Base-by-base conservation (phyloP, 2,113 vertebrate species). In the Ammospiza caudacuta region DNA sequence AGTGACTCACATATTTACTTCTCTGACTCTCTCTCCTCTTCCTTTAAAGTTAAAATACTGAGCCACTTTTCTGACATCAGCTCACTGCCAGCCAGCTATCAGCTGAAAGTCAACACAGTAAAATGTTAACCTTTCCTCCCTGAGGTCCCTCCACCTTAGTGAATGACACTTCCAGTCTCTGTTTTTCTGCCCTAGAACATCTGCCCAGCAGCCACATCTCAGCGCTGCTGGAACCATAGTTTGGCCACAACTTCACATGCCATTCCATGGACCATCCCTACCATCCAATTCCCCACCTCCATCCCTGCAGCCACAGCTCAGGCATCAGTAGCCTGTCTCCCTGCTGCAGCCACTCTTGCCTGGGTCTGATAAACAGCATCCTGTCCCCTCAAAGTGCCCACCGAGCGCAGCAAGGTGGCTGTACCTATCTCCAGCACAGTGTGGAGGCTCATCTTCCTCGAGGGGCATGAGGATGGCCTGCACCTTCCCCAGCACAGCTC, bases 1-100 rank as follows among this genome's bases (percentile, higher is more conserved):
- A 94, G 47, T 92, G 95, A 96, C 79, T 96, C 93, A 96, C 3
- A 3, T 78, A 93, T 89, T 92, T 90, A 89, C 72, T 93, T 70
- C 25, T 86, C 59, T 47, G 59, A 85, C 25, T 83, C 63, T 51
- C 31, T 91, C 67, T 58, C 52, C 43, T 87, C 21, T 94, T 84
- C 92, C 77, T 93, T 94, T 95, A 91, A 96, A 89, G 93, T 81
- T 93, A 78, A 94, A 90, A 86, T 73, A 92, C 33, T 75, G 74
- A 57, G 39, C 47, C 17, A 5, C 79, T 75, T 82, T 89, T 78
- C 88, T 93, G 88, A 94, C 94, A 94, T 95, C 83, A 95, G 52
- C 76, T 86, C 76, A 61, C 41, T 77, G 83, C 79, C 83, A 92
- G 83, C 64, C 88, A 92, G 90, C 85, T 92, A 90, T 86, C 90